Base-by-base conservation (phyloP, 2,113 vertebrate species). In the Platichthys flesus region DNA sequence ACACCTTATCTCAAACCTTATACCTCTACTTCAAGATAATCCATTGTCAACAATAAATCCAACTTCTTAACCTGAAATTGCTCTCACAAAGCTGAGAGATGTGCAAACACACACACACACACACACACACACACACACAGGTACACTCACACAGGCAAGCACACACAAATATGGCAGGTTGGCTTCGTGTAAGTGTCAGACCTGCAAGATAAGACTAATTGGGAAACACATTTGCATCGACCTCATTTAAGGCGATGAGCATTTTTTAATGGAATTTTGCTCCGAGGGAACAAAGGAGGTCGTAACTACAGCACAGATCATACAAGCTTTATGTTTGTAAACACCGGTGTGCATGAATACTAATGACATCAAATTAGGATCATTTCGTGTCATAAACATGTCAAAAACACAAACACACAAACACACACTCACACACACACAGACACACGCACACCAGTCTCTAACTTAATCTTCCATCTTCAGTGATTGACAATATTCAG, bases 161-260 rank as follows among this genome's bases (percentile, higher is more conserved):
- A 24, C n/a, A 20, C 35, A 37, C 16, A 59, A 54, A 51, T 42
- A 40, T 10, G 13, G 23, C 51, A 28, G 23, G 18, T 79, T 69
- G 57, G 15, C 15, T 59, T 51, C 73, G 58, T 77, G 13, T 56
- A 66, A 69, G 47, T 64, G 80, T 81, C 71, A 81, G 69, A 73
- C 71, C 66, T 68, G 35, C 56, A 58, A 80, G 76, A 86, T 71
- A 76, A 69, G 72, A 67, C 67, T 88, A 84, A 88, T 81, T 86
- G 52, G 55, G 67, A 78, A 88, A 85, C 51, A 15, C 67, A 71
- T 82, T 75, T 74, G 71, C 15, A 45, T 56, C 58, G 71, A 81
- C 79, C 77, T 63, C 45, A 73, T 78, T 82, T 64, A 81, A 81
- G 14, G 16, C 75, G 75, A 66, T 68, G 58, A 85, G 67, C 65